Percentiles rank a stretch among this genome's conserved stretches.
phyloP scores from a whole-genome alignment of 2,888 invertebrate species.

The Molorchus minor region DNA sequence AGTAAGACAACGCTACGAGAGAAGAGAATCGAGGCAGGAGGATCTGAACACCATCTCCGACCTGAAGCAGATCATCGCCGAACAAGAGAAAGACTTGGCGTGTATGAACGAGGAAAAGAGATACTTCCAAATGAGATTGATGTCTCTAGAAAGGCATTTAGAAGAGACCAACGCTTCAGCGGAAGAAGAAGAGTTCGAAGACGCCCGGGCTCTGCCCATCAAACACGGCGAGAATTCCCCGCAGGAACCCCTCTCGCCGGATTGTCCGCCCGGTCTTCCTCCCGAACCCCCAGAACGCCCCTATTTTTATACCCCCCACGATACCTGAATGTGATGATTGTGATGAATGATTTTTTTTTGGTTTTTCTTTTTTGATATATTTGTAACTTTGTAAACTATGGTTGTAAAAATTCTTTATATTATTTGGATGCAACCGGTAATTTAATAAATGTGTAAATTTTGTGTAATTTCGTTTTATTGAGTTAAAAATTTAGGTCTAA shows the following conservation, averaged over 20 bases:
- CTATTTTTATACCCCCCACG: conserved; percentile 58
- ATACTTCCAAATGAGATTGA: conserved; percentile 67
- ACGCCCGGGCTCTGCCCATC: conserved; percentile 46
- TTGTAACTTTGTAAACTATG: conserved; percentile 24
- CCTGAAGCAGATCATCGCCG: conserved; percentile 66
- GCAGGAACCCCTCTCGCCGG: conserved; percentile 8
- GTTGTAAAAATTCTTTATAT: conserved; percentile 21
- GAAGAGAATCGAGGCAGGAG: conserved; percentile 67
- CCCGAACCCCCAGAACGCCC: conserved; percentile 31
- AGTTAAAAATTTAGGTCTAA: no score
- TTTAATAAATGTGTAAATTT: conserved; percentile 22
- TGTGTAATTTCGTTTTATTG: background rate
- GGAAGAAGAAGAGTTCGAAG: conserved; percentile 54
- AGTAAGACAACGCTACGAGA: conserved; percentile 67
- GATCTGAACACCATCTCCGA: conserved; percentile 67
- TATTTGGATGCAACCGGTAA: conserved; percentile 10
- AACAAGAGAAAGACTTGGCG: conserved; percentile 68
- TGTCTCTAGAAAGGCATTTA: conserved; percentile 54
- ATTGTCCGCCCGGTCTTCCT: background rate
- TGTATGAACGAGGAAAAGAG: conserved; percentile 68
- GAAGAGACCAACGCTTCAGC: conserved; percentile 46
- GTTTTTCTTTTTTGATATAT: conserved; percentile 26
- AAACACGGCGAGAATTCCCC: conserved; percentile 15
- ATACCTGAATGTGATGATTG: conserved; percentile 61
- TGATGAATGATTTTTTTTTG: conserved; percentile 47